Percentiles rank a stretch among this genome's conserved stretches.
phyloP scores from a whole-genome alignment of 2,797 vertebrate genomes.

The Carcharodon carcharias region DNA sequence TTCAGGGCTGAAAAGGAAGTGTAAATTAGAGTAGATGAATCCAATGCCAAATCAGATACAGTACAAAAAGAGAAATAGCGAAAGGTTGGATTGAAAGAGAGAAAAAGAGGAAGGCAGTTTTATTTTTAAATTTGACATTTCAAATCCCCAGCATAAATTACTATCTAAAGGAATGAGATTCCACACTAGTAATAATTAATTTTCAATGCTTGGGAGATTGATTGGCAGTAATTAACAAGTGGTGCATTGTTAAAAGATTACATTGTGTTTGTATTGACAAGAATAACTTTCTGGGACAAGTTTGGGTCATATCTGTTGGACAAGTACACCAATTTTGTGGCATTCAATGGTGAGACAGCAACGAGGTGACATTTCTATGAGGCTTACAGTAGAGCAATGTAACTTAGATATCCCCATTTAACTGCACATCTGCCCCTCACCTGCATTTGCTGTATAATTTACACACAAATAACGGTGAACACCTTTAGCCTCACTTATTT shows the following conservation, averaged over 20 bases:
- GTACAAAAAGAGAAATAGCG: not conserved
- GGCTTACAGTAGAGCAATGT: not conserved
- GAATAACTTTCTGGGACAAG: not conserved
- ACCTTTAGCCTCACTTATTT: not conserved
- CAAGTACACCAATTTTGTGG: too few relatives aligned
- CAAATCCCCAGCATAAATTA: not conserved
- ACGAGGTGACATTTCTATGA: not conserved
- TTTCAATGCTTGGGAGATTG: not conserved
- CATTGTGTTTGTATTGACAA: too few relatives aligned
- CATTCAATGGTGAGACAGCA: too few relatives aligned
- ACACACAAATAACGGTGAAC: not conserved
- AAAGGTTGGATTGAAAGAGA: not conserved
- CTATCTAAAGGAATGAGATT: not conserved
- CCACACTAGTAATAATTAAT: not conserved
- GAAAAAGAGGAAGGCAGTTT: not conserved
- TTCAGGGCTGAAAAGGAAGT: not conserved
- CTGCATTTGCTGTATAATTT: not conserved
- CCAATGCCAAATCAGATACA: not conserved
- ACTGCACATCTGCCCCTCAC: not conserved
- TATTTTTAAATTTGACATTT: not conserved
- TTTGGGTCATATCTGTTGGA: not conserved
- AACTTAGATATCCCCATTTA: not conserved
- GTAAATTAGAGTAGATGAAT: not conserved
- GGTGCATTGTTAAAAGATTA: not conserved
- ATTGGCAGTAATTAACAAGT: not conserved